Evolutionary conservation across 2,113 vertebrate genomes (phyloP).

Genomic region (Aegotheles bennettii): DNA sequence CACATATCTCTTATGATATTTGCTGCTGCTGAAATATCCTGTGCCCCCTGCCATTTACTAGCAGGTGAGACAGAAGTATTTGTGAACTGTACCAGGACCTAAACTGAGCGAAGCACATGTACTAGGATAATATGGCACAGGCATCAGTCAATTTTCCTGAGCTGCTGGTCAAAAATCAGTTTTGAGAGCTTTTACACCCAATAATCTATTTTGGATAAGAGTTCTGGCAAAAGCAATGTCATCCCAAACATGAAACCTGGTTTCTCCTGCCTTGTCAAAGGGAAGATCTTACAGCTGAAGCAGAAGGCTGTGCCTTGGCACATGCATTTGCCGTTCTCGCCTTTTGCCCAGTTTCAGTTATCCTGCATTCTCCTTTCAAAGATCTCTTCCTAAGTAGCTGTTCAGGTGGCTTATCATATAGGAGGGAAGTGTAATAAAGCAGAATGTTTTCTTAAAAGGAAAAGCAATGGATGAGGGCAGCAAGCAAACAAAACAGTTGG

Average conservation of each 20-base stretch:
- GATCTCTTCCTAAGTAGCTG: not conserved
- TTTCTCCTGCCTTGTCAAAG: rapidly evolving
- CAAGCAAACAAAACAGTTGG: not conserved
- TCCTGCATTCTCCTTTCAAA: not conserved
- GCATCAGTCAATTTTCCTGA: not conserved
- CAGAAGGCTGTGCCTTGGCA: not conserved
- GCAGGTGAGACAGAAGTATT: not conserved
- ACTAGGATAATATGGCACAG: not conserved
- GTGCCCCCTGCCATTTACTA: not conserved
- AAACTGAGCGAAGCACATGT: not conserved
- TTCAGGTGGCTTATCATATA: not conserved
- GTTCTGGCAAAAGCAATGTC: not conserved
- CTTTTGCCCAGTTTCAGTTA: not conserved
- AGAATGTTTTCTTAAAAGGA: not conserved
- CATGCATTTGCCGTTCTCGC: not conserved
- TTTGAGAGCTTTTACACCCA: not conserved
- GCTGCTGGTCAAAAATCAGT: not conserved
- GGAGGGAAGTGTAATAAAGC: not conserved
- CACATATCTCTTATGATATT: not conserved
- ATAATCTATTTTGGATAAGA: not conserved
- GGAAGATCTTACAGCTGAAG: not conserved
- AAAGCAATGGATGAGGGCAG: not conserved
- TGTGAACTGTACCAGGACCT: not conserved
- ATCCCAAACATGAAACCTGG: not conserved
- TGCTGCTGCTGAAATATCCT: not conserved